Evolutionary conservation across 1,140 invertebrate species (phyloP).

Genomic region (Ceratina australensis): DNA sequence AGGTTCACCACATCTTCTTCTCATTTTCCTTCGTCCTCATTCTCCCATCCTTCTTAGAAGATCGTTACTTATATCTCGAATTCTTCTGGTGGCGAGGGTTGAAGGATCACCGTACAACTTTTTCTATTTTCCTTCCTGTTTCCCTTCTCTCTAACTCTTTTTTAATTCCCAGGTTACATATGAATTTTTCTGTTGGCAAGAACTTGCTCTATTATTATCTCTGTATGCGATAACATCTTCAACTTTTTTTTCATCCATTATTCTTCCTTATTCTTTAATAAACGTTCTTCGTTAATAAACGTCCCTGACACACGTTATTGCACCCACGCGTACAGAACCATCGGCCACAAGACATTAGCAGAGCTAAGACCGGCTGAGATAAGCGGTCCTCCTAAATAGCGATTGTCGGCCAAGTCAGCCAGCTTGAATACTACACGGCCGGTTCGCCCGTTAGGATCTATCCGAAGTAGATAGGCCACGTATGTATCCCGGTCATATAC

Average conservation of each 20-base stretch:
- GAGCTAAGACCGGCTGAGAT: slow-evolving; percentile 48
- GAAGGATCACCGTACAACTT: no score
- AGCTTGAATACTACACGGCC: slow-evolving; percentile 26
- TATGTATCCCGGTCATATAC: slow-evolving; percentile 22
- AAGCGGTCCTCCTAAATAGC: slow-evolving; percentile 51
- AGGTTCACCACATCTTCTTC: no score
- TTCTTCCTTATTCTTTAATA: neutral
- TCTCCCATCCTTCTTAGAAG: no score
- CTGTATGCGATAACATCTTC: neutral
- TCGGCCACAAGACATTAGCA: slow-evolving; percentile 48
- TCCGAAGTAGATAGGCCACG: slow-evolving; percentile 39
- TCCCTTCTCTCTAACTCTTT: no score
- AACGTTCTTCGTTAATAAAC: neutral
- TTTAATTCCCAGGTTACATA: no score
- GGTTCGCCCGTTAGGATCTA: slow-evolving; percentile 16
- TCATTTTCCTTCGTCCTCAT: no score
- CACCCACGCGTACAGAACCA: slow-evolving; percentile 5
- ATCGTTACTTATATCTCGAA: no score
- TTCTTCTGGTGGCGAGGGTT: no score
- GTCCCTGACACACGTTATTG: slow-evolving; percentile 19
- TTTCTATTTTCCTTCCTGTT: no score
- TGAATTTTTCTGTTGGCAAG: no score
- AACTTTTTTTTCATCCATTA: neutral
- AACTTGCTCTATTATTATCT: no score
- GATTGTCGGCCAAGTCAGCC: slow-evolving; percentile 55